Percentiles rank a stretch among this genome's conserved stretches.
Conservation (phyloP, 2,797 vertebrate species). For the Smutsia temminckii region DNA sequence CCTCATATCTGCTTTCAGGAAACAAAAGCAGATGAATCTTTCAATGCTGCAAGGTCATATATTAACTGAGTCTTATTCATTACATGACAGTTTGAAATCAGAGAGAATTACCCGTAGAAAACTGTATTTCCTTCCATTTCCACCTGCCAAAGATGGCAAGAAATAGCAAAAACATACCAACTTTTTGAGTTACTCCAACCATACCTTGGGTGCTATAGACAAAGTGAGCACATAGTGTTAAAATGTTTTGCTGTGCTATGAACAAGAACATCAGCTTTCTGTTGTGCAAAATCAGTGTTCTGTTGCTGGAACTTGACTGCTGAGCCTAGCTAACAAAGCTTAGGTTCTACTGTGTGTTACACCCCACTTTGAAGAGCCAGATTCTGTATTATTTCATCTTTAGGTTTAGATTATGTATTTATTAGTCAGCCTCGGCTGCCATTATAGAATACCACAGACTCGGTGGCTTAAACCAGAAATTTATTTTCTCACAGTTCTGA, state of each 20-base stretch:
- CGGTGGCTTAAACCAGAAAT: neutral
- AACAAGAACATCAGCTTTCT: neutral
- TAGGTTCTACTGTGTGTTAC: neutral
- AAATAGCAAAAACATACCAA: neutral
- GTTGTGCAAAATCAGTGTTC: neutral
- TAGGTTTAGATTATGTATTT: neutral
- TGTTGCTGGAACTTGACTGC: neutral
- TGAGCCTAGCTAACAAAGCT: neutral
- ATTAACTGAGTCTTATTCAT: neutral
- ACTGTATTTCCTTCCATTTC: neutral
- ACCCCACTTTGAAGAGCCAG: neutral
- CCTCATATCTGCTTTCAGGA: neutral
- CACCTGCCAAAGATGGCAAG: neutral
- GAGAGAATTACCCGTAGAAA: neutral
- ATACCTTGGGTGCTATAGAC: neutral
- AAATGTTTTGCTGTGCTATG: neutral
- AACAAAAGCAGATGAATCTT: neutral
- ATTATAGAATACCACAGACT: neutral
- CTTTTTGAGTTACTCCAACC: neutral
- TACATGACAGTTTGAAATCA: neutral
- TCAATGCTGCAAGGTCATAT: neutral
- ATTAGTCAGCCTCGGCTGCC: neutral
- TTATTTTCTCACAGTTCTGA: neutral
- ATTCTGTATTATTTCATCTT: neutral
- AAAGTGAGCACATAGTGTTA: neutral